Base-by-base conservation (phyloP, 2,888 invertebrate species). In the Therioaphis trifolii region DNA sequence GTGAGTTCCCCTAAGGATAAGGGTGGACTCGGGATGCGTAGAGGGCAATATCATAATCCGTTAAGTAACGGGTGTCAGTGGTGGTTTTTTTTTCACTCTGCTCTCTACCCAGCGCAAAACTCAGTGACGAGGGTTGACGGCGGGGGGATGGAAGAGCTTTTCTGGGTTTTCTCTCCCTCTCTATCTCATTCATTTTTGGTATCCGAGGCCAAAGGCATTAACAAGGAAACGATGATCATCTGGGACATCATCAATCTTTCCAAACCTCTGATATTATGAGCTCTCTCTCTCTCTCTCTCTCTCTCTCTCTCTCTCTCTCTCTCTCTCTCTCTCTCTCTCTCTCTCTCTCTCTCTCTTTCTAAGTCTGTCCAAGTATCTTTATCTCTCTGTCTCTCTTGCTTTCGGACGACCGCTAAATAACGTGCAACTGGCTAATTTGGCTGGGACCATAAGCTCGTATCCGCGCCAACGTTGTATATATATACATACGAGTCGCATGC, bases 241-340 rank as follows among this genome's bases (percentile, higher is more conserved):
- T 63, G 80, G 72, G 80, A 82, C 80, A 82, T 82, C 80, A 82
- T 82, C 80, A 82, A 82, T 82, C 80, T 82, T 82, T 46, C 72
- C 72, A 72, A 72, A 63, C 71, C 72, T 63, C 80, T 72, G 72
- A 82, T 82, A 82, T 82, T 82, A 74, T 82, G 72, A 63, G 72
- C 29, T 61, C 61, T 63, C 18, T 71, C n/a, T n/a, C n/a, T n/a
- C n/a, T n/a, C n/a, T n/a, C n/a, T n/a, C n/a, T n/a, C n/a, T n/a
- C n/a, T n/a, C n/a, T n/a, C n/a, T n/a, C n/a, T n/a, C n/a, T n/a
- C n/a, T n/a, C n/a, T n/a, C n/a, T n/a, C n/a, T n/a, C n/a, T n/a
- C n/a, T n/a, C n/a, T n/a, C n/a, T n/a, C n/a, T n/a, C n/a, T n/a
- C n/a, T n/a, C n/a, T n/a, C n/a, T n/a, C n/a, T n/a, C n/a, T n/a